phyloP scores from a whole-genome alignment of 37 sponge, comb jelly and placozoan genomes.

The Chondrilla cf. caribensis region DNA sequence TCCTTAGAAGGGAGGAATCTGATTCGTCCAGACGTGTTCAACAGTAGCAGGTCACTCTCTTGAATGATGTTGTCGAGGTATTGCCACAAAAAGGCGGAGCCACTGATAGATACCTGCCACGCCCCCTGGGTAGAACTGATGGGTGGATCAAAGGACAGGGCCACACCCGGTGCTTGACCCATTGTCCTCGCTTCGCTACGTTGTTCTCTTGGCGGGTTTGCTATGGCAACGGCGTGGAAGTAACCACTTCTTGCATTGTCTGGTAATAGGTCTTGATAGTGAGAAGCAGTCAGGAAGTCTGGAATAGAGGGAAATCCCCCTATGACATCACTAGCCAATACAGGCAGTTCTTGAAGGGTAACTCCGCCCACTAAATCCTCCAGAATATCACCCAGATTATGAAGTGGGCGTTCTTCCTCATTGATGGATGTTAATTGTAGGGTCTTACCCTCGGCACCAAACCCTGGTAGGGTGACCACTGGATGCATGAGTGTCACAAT shows the following conservation, averaged over 20 bases:
- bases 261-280: constrained; percentile 38
- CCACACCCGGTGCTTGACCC: constrained; percentile 60
- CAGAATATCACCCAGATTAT: constrained; percentile 46
- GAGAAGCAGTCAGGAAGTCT: neutral
- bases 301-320: constrained; percentile 40
- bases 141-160: constrained; percentile 29
- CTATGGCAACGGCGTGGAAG: constrained; percentile 22
- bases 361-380: constrained; percentile 37
- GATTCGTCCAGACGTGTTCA: constrained; percentile 49
- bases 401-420: constrained; percentile 35
- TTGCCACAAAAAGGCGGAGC: constrained; percentile 34
- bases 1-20: constrained; percentile 55
- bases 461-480: constrained; percentile 21
- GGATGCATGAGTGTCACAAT: constrained; percentile 43
- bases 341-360: constrained; percentile 25
- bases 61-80: constrained; percentile 19
- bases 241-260: constrained; percentile 20
- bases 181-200: constrained; percentile 8
- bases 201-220: constrained; percentile 31
- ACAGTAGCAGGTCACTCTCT: constrained; percentile 25
- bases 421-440: constrained; percentile 31
- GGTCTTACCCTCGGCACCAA: neutral
- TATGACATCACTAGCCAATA: constrained; percentile 20
- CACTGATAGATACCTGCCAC: constrained; percentile 74
- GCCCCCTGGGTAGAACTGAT: neutral